phyloP scores from a whole-genome alignment of 2,888 invertebrate genomes.

The Sicus ferrugineus region DNA sequence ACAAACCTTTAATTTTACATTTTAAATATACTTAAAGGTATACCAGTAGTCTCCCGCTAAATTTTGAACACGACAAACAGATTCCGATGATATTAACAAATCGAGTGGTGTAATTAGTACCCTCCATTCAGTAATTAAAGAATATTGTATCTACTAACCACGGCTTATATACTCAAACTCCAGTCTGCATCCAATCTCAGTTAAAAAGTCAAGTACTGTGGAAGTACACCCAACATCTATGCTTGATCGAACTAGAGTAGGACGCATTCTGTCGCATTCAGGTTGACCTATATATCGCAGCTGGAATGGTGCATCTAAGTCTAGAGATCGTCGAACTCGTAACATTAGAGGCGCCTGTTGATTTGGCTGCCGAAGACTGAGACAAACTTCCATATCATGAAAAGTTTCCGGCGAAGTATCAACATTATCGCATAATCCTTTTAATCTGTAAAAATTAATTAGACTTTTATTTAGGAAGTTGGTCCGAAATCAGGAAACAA shows the following conservation, averaged over 20 bases:
- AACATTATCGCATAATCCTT: constrained; percentile 93
- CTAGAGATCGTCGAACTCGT: constrained; percentile 83
- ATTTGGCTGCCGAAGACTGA: constrained; percentile 76
- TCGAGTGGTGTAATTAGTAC: no score
- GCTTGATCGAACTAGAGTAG: constrained; percentile 89
- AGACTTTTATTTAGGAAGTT: neutral
- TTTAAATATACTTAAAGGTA: no score
- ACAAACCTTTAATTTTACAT: no score
- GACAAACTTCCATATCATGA: constrained; percentile 92
- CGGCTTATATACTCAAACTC: constrained; percentile 95
- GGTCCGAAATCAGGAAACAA: no score
- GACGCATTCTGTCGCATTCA: constrained; percentile 85
- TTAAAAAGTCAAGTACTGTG: constrained; percentile 89
- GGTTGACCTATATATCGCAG: constrained; percentile 91
- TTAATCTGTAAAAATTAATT: constrained; percentile 65
- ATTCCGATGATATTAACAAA: no score
- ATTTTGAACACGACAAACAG: no score
- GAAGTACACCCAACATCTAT: constrained; percentile 92
- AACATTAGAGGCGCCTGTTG: constrained; percentile 76
- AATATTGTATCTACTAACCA: constrained; percentile 65
- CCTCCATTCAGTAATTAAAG: neutral
- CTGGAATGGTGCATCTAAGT: constrained; percentile 76
- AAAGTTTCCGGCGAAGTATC: constrained; percentile 91
- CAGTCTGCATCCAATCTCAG: constrained; percentile 87
- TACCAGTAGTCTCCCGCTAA: no score